Evolutionary conservation across 92 coral and sea anemone species (phyloP), one percentile per base, ranked within the genome.

Genomic region (Actinernus sp.): DNA sequence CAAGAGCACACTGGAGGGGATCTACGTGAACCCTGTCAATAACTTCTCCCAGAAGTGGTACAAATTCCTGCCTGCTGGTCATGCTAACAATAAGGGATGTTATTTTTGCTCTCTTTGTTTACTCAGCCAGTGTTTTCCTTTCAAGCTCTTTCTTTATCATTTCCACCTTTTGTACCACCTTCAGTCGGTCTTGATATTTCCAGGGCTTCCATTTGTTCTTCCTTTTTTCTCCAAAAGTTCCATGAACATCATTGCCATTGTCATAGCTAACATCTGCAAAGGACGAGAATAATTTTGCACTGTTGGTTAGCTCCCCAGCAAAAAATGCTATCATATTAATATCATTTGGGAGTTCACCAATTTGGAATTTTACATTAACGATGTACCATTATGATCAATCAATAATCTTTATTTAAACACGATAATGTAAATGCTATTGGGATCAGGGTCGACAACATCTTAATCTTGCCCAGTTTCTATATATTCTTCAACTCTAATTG

Each of bases 321-420:
- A 76, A 31, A 32, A 76, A 76, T 0, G 83, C 83, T 24, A 76
- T 13, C 67, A 76, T 76, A 30, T 76, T 76, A 74, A 76, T 76
- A 43, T 77, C 76, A 49, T 77, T 67, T n/a, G 76, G 76, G 19
- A 77, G 49, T 37, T 77, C 84, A 3, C 50, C 67, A 1, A 77
- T 28, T 31, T 38, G 32, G 49, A 77, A 77, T 59, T 67, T 77
- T 8, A 77, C 60, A 41, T 56, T 55, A 32, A 64, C 55, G 26
- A 17, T 1, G 1, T 20, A 1, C 32, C 81, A 74, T 53, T 61
- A 43, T 33, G 55, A 17, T 60, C 31, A 12, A 70, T 36, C n/a
- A n/a, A n/a, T n/a, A n/a, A n/a, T n/a, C n/a, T n/a, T n/a, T n/a
- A n/a, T n/a, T n/a, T n/a, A n/a, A n/a, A n/a, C n/a, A n/a, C n/a